Evolutionary conservation across 2,113 vertebrate genomes (phyloP), one percentile per base, ranked within the genome.

Genomic region (Anolis carolinensis): DNA sequence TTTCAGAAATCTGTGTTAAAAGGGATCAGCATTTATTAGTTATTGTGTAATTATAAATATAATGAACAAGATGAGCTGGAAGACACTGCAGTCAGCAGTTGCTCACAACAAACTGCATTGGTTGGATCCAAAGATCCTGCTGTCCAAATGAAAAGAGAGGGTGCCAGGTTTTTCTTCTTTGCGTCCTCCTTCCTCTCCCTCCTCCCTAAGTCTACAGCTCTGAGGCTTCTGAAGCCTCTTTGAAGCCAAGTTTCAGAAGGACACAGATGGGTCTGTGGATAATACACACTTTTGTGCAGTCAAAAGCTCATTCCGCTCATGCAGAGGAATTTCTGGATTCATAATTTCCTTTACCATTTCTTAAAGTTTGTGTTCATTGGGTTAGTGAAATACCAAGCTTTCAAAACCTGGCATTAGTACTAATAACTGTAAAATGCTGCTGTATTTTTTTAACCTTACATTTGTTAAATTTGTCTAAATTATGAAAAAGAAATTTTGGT

Each of bases 291-390:
- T 39, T 72, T 74, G 21, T 44, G 48, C 44, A 39, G 34, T 25
- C 30, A 59, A 36, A 74, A 74, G 25, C 36, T 18, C 44, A 74
- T 74, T 44, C 82, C 34, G 7, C n/a, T 55, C 9, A 62, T 63
- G 14, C 55, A 39, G 4, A 63, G 68, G 70, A 73, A 81, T 34
- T 30, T 74, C n/a, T 4, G 68, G 1, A 67, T 50, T 25, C 39
- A 50, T 50, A 30, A 27, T 25, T 50, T 52, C 34, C 48, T 90
- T 88, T 63, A 92, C 59, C 88, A 52, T 90, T 86, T 84, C 67
- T 87, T 83, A 5, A 86, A 93, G 88, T 73, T 79, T 85, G 65
- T 65, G 93, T 94, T 95, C 86, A 90, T 86, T 87, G 81, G 90
- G 71, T 93, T 90, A 94, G 70, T 92, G 48, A 90, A 90, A 68